A percentile compares a stretch with the other conserved stretches of the same genome.
Conservation (phyloP, 2,888 invertebrate genomes). For the Cybosia mesomella region DNA sequence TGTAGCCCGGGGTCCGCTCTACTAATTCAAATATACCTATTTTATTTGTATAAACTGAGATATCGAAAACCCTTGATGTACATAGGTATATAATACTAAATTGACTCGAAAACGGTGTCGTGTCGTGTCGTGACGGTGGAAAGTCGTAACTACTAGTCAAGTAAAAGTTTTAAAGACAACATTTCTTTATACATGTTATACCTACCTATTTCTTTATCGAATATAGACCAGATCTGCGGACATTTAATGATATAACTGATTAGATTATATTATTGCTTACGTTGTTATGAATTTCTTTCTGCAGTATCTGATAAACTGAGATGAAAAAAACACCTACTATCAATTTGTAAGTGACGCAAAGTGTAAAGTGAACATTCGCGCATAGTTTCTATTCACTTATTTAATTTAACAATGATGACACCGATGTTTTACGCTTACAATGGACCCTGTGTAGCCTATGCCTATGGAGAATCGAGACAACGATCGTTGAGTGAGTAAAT, state of each 20-base stretch:
- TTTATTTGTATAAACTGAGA: not conserved
- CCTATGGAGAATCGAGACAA: conserved; percentile 9
- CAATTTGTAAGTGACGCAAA: conserved; percentile 15
- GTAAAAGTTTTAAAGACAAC: not conserved
- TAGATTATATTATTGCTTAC: conserved; percentile 31
- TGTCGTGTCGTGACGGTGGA: too few species aligned
- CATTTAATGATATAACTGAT: conserved; percentile 35
- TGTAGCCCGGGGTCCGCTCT: not conserved
- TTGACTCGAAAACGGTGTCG: not conserved
- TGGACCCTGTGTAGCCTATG: conserved; percentile 6
- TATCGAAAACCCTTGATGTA: not conserved
- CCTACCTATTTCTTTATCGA: conserved; percentile 11
- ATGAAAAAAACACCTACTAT: conserved; percentile 29
- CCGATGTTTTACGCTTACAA: conserved; percentile 8
- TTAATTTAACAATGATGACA: conserved; percentile 1
- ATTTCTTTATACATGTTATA: conserved; percentile 22
- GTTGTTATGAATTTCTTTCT: conserved; percentile 15
- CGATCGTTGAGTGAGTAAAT: conserved; percentile 21
- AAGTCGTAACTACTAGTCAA: not conserved
- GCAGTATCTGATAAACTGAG: conserved; percentile 39
- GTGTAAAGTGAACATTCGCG: conserved; percentile 7
- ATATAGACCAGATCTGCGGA: not conserved
- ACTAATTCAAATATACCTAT: not conserved
- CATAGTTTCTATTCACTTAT: not conserved
- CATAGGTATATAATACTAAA: too few species aligned